A percentile compares a stretch with the other conserved stretches of the same genome.
phyloP scores from a whole-genome alignment of 2,113 vertebrate genomes.

The Phodopus roborovskii region DNA sequence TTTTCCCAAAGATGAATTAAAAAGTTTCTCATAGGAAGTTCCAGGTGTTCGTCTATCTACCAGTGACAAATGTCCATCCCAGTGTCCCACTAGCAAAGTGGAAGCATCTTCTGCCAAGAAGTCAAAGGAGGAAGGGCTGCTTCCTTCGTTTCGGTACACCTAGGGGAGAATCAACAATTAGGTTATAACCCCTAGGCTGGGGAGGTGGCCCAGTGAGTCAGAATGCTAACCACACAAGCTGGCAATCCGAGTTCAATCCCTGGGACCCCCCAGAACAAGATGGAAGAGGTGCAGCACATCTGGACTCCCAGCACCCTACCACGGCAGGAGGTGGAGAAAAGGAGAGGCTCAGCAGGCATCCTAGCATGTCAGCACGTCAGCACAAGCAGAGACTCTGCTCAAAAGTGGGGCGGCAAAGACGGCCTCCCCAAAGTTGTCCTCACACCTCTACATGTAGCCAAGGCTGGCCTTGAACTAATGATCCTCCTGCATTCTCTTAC shows the following conservation, averaged over 20 bases:
- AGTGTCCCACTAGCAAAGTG: conserved; percentile 87
- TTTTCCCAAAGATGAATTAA: conserved; percentile 79
- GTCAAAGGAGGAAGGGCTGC: conserved; percentile 89
- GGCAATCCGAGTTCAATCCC: background rate
- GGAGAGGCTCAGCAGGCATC: background rate
- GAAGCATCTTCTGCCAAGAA: conserved; percentile 88
- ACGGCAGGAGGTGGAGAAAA: background rate
- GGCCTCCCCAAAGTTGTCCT: background rate
- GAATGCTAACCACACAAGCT: background rate
- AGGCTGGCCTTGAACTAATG: background rate
- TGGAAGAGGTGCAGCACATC: background rate
- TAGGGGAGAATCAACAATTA: conserved; percentile 71
- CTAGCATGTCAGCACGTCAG: background rate
- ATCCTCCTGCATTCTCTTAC: background rate
- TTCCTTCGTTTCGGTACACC: conserved; percentile 86
- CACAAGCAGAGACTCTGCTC: background rate
- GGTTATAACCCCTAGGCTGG: background rate
- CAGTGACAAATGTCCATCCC: conserved; percentile 86
- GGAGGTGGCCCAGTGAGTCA: no score
- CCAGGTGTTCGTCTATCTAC: conserved; percentile 91
- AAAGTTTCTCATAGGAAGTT: conserved; percentile 83
- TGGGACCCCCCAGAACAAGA: background rate
- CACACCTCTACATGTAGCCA: background rate
- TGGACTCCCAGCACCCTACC: no score
- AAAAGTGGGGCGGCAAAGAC: background rate